Conservation (phyloP, 1,140 invertebrate genomes). For the Drosophila eugracilis region DNA sequence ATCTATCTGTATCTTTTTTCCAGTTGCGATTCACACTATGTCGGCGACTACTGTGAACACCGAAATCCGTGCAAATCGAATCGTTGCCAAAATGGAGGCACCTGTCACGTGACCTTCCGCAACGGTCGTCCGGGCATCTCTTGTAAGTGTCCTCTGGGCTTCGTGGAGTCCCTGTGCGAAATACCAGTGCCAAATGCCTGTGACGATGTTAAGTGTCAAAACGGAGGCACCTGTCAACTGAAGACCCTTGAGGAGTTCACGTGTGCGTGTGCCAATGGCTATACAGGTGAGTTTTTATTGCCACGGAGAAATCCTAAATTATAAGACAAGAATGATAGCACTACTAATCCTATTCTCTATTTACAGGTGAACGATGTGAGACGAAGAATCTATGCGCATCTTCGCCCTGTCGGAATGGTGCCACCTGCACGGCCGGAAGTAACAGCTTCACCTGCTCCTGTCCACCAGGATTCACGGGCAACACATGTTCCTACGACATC, state of each 20-base stretch:
- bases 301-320: not conserved
- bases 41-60: slow-evolving; percentile 97
- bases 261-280: slow-evolving; percentile 93
- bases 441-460: slow-evolving; percentile 92
- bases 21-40: slow-evolving; percentile 96
- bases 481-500: slow-evolving; percentile 94
- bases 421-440: slow-evolving; percentile 90
- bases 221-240: slow-evolving; percentile 93
- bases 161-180: slow-evolving; percentile 96
- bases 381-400: slow-evolving; percentile 95
- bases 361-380: slow-evolving; percentile 94
- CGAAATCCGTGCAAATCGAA: slow-evolving; percentile 96
- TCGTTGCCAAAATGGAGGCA: slow-evolving; percentile 96
- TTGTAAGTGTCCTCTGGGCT: slow-evolving; percentile 95
- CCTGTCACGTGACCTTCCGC: slow-evolving; percentile 90
- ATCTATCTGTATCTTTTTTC: slow-evolving; percentile 77
- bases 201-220: slow-evolving; percentile 93
- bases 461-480: slow-evolving; percentile 94
- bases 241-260: slow-evolving; percentile 91
- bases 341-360: not conserved
- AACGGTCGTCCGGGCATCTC: slow-evolving; percentile 91
- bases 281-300: slow-evolving; percentile 89
- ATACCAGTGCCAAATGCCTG: slow-evolving; percentile 95
- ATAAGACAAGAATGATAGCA: not conserved
- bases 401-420: slow-evolving; percentile 94